Evolutionary conservation across 2,888 invertebrate species (phyloP).

Genomic region (Acleris literana): DNA sequence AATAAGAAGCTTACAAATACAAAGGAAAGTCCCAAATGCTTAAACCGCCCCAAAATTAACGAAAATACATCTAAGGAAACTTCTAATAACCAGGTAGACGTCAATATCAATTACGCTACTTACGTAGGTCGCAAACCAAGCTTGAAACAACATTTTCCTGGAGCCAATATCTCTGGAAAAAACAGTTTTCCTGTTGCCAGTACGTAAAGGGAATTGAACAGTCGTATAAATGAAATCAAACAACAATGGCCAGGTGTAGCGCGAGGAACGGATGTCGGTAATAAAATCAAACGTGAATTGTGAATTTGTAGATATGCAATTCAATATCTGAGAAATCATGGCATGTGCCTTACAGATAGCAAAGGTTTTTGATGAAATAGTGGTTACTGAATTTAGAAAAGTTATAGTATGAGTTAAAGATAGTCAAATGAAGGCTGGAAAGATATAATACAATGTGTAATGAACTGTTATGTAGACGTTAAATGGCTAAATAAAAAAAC

Average conservation of each 20-base stretch:
- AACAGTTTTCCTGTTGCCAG: conserved; percentile 18
- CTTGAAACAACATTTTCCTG: conserved; percentile 29
- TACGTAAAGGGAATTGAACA: conserved; percentile 23
- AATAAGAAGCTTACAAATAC: too few species aligned
- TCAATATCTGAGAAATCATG: not conserved
- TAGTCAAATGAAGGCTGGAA: too few species aligned
- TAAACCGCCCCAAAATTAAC: conserved; percentile 1
- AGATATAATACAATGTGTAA: too few species aligned
- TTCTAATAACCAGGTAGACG: not conserved
- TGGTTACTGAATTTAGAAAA: too few species aligned
- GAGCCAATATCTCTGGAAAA: conserved; percentile 19
- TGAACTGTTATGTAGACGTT: too few species aligned
- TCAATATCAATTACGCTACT: conserved; percentile 31
- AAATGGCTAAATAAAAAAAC: too few species aligned
- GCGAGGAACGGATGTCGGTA: conserved; percentile 14
- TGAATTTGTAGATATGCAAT: conserved; percentile 10
- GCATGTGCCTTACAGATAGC: not conserved
- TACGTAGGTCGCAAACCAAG: conserved; percentile 21
- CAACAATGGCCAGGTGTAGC: conserved; percentile 27
- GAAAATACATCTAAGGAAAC: not conserved
- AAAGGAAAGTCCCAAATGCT: conserved; percentile 1
- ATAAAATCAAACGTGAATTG: conserved; percentile 13
- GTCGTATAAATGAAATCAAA: conserved; percentile 29
- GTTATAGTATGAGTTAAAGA: too few species aligned
- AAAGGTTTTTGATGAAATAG: not conserved